A percentile compares a stretch with the other conserved stretches of the same genome.
These are phyloP conservation scores for Syngnathus floridae DNA, from an alignment of 2,113 vertebrate genomes.

Conservation along the genomic window DNA sequence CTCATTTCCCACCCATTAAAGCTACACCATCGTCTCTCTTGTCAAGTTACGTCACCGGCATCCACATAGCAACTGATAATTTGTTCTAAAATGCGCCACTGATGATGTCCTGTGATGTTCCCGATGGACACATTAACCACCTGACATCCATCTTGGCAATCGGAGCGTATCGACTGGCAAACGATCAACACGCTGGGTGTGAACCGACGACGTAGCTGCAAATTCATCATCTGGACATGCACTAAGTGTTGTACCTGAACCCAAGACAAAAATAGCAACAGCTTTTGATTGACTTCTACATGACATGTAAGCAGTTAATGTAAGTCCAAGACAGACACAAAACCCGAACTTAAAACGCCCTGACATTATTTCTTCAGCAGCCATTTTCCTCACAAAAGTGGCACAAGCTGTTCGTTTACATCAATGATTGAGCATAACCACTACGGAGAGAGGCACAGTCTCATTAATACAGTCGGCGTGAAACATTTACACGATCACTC, in stretches of 20 bases:
- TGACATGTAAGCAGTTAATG: background rate
- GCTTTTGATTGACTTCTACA: constrained; percentile 9
- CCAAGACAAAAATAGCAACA: background rate
- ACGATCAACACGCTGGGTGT: background rate
- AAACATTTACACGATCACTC: constrained; percentile 35
- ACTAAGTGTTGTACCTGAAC: background rate
- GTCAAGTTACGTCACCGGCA: background rate
- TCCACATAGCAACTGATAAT: background rate
- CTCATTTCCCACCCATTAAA: background rate
- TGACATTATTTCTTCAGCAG: background rate
- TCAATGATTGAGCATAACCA: background rate
- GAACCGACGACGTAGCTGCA: background rate
- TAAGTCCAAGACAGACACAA: background rate
- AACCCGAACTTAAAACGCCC: background rate
- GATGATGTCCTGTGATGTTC: background rate
- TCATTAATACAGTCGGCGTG: constrained; percentile 35
- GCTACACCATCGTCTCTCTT: background rate
- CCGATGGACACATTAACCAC: background rate
- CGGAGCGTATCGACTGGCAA: background rate
- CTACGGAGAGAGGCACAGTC: background rate
- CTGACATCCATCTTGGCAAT: constrained; percentile 1
- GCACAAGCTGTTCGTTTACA: background rate
- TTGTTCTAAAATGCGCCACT: background rate
- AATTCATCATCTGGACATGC: background rate
- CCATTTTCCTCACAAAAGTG: background rate